These are phyloP conservation scores for Mythimna impura DNA, from an alignment of 2,888 invertebrate genomes.

Conservation along the genomic window DNA sequence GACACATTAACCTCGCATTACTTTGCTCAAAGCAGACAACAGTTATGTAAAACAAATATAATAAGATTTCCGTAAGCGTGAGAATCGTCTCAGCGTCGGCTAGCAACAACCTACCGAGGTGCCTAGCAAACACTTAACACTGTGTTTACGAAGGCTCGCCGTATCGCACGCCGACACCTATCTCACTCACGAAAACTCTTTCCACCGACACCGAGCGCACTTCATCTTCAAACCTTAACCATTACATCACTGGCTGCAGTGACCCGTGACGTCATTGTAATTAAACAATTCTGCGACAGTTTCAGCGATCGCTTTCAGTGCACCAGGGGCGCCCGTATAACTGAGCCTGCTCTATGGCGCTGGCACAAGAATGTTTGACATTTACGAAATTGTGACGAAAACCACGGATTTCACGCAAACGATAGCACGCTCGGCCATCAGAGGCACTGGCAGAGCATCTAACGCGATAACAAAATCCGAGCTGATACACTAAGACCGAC, in stretches of 20 bases:
- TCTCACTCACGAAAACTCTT: slow-evolving; percentile 38
- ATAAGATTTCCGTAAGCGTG: slow-evolving; percentile 43
- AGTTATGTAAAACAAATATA: slow-evolving; percentile 31
- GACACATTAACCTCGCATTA: slow-evolving; percentile 15
- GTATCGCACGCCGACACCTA: slow-evolving; percentile 37
- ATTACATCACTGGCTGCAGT: slow-evolving; percentile 9
- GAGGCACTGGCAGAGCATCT: slow-evolving; percentile 57
- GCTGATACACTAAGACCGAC: slow-evolving; percentile 81
- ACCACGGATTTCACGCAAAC: slow-evolving; percentile 58
- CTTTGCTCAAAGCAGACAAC: slow-evolving; percentile 17
- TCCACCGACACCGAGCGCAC: slow-evolving; percentile 2
- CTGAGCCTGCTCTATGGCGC: not conserved
- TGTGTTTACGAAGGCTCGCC: slow-evolving; percentile 47
- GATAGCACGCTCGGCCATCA: slow-evolving; percentile 57
- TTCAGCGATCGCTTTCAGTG: slow-evolving; percentile 28
- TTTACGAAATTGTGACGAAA: slow-evolving; percentile 57
- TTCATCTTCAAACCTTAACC: not conserved
- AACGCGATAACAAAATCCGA: slow-evolving; percentile 78
- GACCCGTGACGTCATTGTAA: slow-evolving; percentile 25
- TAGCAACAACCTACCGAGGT: slow-evolving; percentile 31
- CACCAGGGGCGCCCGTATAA: slow-evolving; percentile 1
- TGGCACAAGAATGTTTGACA: slow-evolving; percentile 32
- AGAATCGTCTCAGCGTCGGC: slow-evolving; percentile 34
- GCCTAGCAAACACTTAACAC: slow-evolving; percentile 33
- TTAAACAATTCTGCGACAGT: not conserved